phyloP scores from a whole-genome alignment of 2,888 invertebrate species.

The Sinohyriopsis cumingii region DNA sequence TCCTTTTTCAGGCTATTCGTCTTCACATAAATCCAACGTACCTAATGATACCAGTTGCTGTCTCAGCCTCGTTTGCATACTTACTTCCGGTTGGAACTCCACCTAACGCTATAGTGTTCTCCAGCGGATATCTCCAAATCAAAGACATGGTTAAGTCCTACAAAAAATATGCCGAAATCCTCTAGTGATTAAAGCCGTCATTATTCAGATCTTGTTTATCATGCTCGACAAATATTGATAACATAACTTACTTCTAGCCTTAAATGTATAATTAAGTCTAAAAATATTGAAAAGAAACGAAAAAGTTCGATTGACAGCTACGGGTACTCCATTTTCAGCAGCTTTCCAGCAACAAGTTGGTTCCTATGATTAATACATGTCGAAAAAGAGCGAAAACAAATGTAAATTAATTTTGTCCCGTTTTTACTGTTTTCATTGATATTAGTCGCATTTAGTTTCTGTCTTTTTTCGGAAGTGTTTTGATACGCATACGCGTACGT shows the following conservation, averaged over 20 bases:
- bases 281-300: too few relatives aligned
- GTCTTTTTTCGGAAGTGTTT: too few relatives aligned
- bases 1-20: conserved; percentile 46
- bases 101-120: conserved; percentile 94
- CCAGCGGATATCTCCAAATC: conserved; percentile 69
- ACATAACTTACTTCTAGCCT: background rate
- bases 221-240: background rate
- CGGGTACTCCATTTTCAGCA: too few relatives aligned
- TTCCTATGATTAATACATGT: too few relatives aligned
- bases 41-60: conserved; percentile 90
- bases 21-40: conserved; percentile 86
- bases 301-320: too few relatives aligned
- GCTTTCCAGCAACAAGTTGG: too few relatives aligned
- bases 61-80: conserved; percentile 91
- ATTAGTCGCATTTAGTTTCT: too few relatives aligned
- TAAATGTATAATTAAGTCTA: too few relatives aligned
- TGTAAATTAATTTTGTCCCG: too few relatives aligned
- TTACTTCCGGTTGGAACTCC: conserved; percentile 96
- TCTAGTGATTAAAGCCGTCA: background rate
- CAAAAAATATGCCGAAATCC: background rate
- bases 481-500: too few relatives aligned
- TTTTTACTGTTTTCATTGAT: too few relatives aligned
- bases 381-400: too few relatives aligned
- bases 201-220: background rate
- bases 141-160: conserved; percentile 70